phyloP scores from a whole-genome alignment of 2,797 vertebrate species.

The Muraenolepis orangiensis region DNA sequence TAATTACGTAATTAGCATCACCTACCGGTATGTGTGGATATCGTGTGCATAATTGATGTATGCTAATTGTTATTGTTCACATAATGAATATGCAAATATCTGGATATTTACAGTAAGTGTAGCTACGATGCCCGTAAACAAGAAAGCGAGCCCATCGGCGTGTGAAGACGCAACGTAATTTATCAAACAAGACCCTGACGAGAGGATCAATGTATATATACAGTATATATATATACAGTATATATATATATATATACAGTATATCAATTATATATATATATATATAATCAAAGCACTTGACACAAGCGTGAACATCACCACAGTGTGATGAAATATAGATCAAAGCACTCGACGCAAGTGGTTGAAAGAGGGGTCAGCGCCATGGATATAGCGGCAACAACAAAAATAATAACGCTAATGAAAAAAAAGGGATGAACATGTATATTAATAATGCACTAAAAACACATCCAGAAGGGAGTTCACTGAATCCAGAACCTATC shows the following conservation, averaged over 20 bases:
- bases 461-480: no score
- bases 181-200: not conserved
- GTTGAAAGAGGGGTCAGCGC: not conserved
- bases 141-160: no score
- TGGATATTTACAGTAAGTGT: not conserved
- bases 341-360: not conserved
- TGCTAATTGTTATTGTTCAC: not conserved
- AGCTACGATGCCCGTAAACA: not conserved
- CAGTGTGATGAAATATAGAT: not conserved
- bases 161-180: not conserved
- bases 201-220: not conserved
- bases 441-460: no score
- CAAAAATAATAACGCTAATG: not conserved
- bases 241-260: no score
- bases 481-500: slow-evolving; percentile 39
- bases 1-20: not conserved
- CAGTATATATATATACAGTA: no score
- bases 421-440: not conserved
- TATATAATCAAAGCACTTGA: not conserved
- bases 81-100: not conserved
- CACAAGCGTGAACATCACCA: not conserved
- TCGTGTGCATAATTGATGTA: not conserved
- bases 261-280: no score
- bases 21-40: not conserved
- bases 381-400: not conserved